Percentiles rank a stretch among this genome's conserved stretches.
phyloP scores from a whole-genome alignment of 1,140 invertebrate species.

The Drosophila nannoptera region DNA sequence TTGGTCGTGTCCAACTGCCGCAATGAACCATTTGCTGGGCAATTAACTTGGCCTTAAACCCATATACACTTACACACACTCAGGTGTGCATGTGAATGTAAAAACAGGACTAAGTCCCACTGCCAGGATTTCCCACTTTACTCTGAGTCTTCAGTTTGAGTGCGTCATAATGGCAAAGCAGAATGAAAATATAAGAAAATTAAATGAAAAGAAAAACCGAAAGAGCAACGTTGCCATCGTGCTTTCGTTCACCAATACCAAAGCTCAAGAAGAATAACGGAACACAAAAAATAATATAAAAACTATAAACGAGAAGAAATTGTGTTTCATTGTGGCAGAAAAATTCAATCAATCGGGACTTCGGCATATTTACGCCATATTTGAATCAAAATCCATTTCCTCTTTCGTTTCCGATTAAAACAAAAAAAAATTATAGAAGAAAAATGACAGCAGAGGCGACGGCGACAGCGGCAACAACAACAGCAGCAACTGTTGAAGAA shows the following conservation, averaged over 20 bases:
- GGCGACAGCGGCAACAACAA: constrained; percentile 13
- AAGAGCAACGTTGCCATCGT: constrained; percentile 6
- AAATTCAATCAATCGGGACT: constrained; percentile 15
- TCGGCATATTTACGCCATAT: constrained; percentile 33
- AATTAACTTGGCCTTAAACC: constrained; percentile 69
- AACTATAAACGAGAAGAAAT: not conserved
- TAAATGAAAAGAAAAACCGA: constrained; percentile 4
- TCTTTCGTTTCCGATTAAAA: constrained; percentile 33
- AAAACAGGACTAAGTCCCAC: constrained; percentile 50
- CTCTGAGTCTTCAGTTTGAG: constrained; percentile 1
- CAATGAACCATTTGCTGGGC: constrained; percentile 25
- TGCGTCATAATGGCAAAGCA: constrained; percentile 1
- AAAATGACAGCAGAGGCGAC: constrained; percentile 17
- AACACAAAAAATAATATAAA: constrained; percentile 11
- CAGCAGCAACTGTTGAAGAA: constrained; percentile 36
- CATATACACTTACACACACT: constrained; percentile 24
- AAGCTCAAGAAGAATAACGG: constrained; percentile 7
- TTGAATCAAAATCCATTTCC: constrained; percentile 28
- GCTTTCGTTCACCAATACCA: constrained; percentile 23
- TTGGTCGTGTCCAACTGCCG: constrained; percentile 13
- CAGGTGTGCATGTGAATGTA: not conserved
- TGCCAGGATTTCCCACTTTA: constrained; percentile 60
- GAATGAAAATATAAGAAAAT: not conserved
- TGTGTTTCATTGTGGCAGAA: constrained; percentile 3
- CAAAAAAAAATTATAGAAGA: constrained; percentile 14